Percentiles rank a stretch among this genome's conserved stretches.
Conservation (phyloP, 2,888 invertebrate species). For the Papilio protenor region DNA sequence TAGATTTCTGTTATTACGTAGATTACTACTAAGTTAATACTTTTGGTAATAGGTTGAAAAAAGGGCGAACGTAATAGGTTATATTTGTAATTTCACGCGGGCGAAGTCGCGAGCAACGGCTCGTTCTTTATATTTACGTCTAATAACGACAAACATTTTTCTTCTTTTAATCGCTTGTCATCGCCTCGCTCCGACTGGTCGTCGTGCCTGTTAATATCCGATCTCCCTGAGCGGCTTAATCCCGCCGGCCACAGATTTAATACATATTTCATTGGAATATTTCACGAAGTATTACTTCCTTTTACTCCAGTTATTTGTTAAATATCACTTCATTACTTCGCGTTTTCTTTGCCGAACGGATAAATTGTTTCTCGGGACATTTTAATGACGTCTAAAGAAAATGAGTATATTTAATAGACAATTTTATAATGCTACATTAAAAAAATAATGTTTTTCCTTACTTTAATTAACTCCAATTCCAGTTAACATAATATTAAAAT, state of each 20-base stretch:
- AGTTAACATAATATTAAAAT: background rate
- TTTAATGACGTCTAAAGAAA: slow-evolving; percentile 25
- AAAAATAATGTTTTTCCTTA: background rate
- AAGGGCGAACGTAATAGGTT: too few relatives aligned
- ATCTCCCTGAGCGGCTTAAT: slow-evolving; percentile 71
- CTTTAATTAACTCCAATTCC: background rate
- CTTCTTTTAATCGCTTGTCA: slow-evolving; percentile 8
- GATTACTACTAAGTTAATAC: too few relatives aligned
- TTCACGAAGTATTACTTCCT: slow-evolving; percentile 70
- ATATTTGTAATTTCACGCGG: too few relatives aligned
- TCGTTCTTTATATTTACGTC: too few relatives aligned
- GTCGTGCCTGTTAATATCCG: slow-evolving; percentile 65
- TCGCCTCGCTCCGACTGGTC: slow-evolving; percentile 52
- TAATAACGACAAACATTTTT: too few relatives aligned
- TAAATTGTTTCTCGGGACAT: slow-evolving; percentile 49
- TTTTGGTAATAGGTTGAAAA: too few relatives aligned
- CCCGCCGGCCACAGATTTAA: slow-evolving; percentile 75
- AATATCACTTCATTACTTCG: slow-evolving; percentile 71
- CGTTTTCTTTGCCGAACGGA: slow-evolving; percentile 45
- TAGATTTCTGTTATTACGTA: too few relatives aligned
- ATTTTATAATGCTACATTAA: background rate
- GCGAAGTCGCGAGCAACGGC: too few relatives aligned
- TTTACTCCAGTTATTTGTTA: slow-evolving; percentile 67
- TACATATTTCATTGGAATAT: slow-evolving; percentile 83
- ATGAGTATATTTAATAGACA: slow-evolving; percentile 18